Percentiles rank a stretch among this genome's conserved stretches.
Evolutionary conservation across 2,797 vertebrate genomes (phyloP).

Genomic region (Ibycter americanus): DNA sequence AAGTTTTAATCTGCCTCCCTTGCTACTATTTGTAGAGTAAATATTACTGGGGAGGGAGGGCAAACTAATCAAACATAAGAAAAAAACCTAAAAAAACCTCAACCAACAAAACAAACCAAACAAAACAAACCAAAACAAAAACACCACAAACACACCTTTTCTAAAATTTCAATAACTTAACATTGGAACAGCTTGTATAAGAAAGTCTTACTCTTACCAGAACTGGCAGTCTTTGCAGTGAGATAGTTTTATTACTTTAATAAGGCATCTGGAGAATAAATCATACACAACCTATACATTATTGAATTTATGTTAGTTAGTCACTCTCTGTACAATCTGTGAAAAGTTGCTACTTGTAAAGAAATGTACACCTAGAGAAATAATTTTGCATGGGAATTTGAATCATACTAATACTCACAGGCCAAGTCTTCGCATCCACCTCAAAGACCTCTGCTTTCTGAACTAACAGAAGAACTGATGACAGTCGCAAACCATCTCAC

Average conservation of each 20-base stretch:
- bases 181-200: neutral
- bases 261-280: neutral
- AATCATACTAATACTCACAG: neutral
- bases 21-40: neutral
- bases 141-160: accelerated
- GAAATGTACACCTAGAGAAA: neutral
- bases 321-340: neutral
- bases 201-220: neutral
- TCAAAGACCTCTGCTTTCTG: neutral
- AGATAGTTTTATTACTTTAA: neutral
- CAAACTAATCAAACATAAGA: neutral
- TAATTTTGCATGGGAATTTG: neutral
- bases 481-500: neutral
- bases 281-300: neutral
- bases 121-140: neutral
- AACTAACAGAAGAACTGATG: neutral
- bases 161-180: neutral
- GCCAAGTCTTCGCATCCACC: neutral
- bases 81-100: too few species aligned
- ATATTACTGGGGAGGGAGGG: neutral
- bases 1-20: neutral
- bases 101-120: too few species aligned
- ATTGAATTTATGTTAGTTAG: neutral
- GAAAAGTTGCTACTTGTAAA: neutral
- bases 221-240: neutral